Conservation (phyloP, 2,888 invertebrate genomes). For the Trissolcus brochymenae region DNA sequence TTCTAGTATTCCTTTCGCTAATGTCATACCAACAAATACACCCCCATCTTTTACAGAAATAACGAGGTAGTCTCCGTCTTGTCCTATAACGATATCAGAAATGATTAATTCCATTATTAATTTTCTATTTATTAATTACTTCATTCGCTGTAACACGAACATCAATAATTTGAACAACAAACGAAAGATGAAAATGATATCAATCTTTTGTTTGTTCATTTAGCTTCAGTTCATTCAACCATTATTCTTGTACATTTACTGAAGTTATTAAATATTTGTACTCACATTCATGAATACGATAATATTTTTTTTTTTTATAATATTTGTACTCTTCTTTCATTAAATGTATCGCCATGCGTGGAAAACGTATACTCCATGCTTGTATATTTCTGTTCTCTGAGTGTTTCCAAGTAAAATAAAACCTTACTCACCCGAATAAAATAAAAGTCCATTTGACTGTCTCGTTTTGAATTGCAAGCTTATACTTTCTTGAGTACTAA, state of each 20-base stretch:
- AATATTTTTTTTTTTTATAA: conserved; percentile 15
- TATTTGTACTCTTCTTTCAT: conserved; percentile 19
- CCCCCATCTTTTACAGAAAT: conserved; percentile 93
- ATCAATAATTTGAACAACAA: no score
- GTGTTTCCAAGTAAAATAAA: conserved; percentile 18
- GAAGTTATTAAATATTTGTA: no score
- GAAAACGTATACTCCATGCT: conserved; percentile 6
- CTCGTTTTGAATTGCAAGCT: conserved; percentile 94
- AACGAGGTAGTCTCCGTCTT: conserved; percentile 92
- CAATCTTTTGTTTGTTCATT: not conserved
- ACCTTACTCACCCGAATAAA: conserved; percentile 87
- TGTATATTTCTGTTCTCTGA: conserved; percentile 14
- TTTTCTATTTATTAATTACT: no score
- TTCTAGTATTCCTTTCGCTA: conserved; percentile 93
- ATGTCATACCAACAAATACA: conserved; percentile 90
- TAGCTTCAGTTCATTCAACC: no score
- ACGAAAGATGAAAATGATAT: no score
- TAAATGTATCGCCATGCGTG: conserved; percentile 3
- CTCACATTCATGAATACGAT: conserved; percentile 24
- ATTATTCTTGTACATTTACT: no score
- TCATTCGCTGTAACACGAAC: no score
- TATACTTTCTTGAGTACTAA: conserved; percentile 93
- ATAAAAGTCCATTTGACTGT: conserved; percentile 92
- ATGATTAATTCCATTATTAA: no score
- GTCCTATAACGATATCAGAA: conserved; percentile 79